These are phyloP conservation scores for Cirrhinus mrigala DNA, from an alignment of 2,797 vertebrate genomes.

Conservation along the genomic window DNA sequence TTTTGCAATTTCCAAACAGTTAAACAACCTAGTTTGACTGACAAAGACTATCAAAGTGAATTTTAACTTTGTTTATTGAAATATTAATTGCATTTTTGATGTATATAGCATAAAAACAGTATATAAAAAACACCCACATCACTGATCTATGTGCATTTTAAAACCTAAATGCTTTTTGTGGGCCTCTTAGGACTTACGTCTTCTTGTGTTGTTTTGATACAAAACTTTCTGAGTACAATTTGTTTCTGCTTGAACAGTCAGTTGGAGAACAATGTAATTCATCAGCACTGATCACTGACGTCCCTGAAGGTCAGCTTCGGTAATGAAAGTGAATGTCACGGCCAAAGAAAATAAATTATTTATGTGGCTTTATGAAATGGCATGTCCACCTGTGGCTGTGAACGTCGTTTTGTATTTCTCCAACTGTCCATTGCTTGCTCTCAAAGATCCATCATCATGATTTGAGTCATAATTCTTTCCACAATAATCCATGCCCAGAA, in stretches of 20 bases:
- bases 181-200: neutral
- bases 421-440: neutral
- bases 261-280: conserved; percentile 1
- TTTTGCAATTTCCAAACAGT: too few species aligned
- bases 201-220: neutral
- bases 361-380: conserved; percentile 10
- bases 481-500: neutral
- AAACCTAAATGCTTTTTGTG: neutral
- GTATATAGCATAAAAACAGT: too few species aligned
- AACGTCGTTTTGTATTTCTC: neutral
- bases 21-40: too few species aligned
- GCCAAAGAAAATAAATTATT: neutral
- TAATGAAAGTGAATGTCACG: conserved; percentile 15
- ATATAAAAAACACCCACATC: too few species aligned
- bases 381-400: neutral
- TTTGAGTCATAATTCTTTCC: conserved; percentile 23
- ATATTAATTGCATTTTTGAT: neutral
- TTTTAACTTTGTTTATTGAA: neutral
- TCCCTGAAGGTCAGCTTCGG: conserved; percentile 24
- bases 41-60: neutral
- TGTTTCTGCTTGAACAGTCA: neutral
- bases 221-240: neutral
- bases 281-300: conserved; percentile 20
- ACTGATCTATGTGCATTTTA: neutral
- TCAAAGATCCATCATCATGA: conserved; percentile 30